Percentiles rank a stretch among this genome's conserved stretches.
Conservation (phyloP, 2,797 vertebrate species). For the Oryzias sinensis region DNA sequence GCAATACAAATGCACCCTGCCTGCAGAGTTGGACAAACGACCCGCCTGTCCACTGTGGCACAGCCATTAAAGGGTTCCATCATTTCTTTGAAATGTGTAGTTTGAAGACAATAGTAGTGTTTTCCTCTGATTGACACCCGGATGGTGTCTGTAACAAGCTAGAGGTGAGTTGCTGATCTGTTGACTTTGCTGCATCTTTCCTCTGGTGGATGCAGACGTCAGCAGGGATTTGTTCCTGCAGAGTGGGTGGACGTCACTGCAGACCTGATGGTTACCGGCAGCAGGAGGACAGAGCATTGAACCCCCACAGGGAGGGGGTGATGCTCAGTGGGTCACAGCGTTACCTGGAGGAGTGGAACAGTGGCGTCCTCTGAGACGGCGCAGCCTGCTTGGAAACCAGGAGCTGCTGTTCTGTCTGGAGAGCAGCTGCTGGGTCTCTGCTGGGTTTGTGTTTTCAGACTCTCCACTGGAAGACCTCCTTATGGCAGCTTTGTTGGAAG, state of each 20-base stretch:
- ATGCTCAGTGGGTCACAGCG: constrained; percentile 66
- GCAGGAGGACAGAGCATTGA: constrained; percentile 43
- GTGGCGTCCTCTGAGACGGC: constrained; percentile 63
- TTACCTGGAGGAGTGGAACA: constrained; percentile 82
- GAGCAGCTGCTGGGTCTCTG: too few species aligned
- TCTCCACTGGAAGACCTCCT: not conserved
- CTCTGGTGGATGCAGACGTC: constrained; percentile 23
- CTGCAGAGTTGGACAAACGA: not conserved
- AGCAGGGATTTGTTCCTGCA: constrained; percentile 30
- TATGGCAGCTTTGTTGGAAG: not conserved
- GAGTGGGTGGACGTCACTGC: constrained; percentile 21
- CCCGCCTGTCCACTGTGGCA: too few species aligned
- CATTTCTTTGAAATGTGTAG: too few species aligned
- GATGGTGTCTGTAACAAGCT: too few species aligned
- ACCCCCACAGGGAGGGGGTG: constrained; percentile 61
- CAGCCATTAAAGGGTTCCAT: too few species aligned
- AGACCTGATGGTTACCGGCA: constrained; percentile 69
- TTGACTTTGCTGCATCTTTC: constrained; percentile 1
- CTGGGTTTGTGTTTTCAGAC: not conserved
- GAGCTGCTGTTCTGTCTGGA: too few species aligned
- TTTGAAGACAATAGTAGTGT: too few species aligned
- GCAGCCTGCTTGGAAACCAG: constrained; percentile 32
- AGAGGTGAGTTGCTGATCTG: not conserved
- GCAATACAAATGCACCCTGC: constrained; percentile 30
- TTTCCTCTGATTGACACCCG: too few species aligned